Evolutionary conservation across 2,113 vertebrate species (phyloP), one percentile per base, ranked within the genome.

Genomic region (pig (Sus scrofa)): DNA sequence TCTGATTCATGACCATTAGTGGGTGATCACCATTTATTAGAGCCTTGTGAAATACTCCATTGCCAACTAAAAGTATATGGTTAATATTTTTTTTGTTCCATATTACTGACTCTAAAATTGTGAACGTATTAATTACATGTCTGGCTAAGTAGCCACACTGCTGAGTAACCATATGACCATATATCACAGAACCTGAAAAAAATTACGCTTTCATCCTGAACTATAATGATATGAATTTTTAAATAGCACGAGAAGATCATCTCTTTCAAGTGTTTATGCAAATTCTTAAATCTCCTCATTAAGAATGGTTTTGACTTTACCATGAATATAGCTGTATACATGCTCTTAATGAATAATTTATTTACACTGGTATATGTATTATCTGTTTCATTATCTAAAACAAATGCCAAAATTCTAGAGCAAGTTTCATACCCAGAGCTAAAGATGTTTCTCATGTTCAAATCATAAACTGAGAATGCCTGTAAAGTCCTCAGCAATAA

Each of bases 91-190:
- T 16, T 22, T 90, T 44, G 12, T 78, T 90, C 8, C 54, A 3
- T 83, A 68, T 60, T 63, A 30, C 30, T 77, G 91, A 73, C 1
- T 58, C 12, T 92, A 74, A 44, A 91, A 84, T 70, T 86, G 97
- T 96, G 26, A 96, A 54, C 20, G 50, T 34, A 65, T 54, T 94
- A 81, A 50, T 94, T 89, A 91, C 8, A 27, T 91, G 93, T 83
- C 7, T 78, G 67, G n/a, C 54, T 65, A 84, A 65, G 34, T 70
- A 91, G 32, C n/a, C 93, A 93, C 70, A 74, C 9, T 91, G 44
- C 9, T 77, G 44, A 93, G 18, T 71, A 19, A 95, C 74, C 93
- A 91, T 60, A 44, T 67, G 34, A n/a, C 26, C 50, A 67, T 58
- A 12, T 44, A 96, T 62, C 71, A 81, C 11, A 92, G 34, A 91